Evolutionary conservation across 2,797 vertebrate genomes (phyloP).

Genomic region (Poeciliopsis infans): DNA sequence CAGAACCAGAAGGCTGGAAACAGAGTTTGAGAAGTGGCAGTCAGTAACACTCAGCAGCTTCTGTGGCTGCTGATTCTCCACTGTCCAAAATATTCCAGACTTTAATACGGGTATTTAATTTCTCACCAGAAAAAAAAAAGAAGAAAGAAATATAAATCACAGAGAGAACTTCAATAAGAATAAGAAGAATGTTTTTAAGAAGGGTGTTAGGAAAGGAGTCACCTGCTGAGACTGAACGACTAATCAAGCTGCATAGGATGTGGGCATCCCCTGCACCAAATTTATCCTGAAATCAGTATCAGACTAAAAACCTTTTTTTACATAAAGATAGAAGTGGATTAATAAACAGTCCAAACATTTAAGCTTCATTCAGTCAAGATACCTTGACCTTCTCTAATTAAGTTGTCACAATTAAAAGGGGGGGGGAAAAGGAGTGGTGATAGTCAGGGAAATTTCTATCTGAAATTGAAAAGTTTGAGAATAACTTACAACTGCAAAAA

Average conservation of each 20-base stretch:
- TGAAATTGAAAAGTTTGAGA: background rate
- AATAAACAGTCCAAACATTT: background rate
- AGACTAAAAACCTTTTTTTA: background rate
- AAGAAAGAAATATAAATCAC: background rate
- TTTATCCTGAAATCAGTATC: background rate
- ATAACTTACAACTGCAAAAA: background rate
- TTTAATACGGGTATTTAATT: background rate
- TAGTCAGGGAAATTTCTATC: background rate
- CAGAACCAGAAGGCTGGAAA: conserved; percentile 3
- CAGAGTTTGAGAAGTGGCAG: background rate
- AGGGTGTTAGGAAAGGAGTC: background rate
- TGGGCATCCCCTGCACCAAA: background rate
- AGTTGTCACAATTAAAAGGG: background rate
- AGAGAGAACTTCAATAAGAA: background rate
- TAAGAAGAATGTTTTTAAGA: background rate
- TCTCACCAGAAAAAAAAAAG: background rate
- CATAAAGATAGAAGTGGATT: background rate
- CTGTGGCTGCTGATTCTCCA: background rate
- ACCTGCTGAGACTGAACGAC: background rate
- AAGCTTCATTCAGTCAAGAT: background rate
- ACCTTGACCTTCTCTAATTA: background rate
- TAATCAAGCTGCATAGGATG: background rate
- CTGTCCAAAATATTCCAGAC: background rate
- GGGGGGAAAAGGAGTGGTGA: background rate
- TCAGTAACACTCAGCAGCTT: background rate